Evolutionary conservation across 2,113 vertebrate genomes (phyloP).

Genomic region (Cynopterus brachyotis): DNA sequence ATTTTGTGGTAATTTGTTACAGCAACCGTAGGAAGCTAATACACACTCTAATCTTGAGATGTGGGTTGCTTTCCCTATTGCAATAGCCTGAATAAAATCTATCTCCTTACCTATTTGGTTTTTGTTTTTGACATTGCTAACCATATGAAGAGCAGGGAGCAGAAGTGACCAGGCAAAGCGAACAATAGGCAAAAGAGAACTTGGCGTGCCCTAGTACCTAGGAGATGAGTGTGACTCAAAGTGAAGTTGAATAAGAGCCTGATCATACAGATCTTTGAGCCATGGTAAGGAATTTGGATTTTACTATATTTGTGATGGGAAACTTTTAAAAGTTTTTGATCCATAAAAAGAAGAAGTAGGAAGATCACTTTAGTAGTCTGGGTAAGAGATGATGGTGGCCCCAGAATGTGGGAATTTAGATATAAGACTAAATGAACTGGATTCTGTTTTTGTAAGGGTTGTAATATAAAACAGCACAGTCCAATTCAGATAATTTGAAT

Average conservation of each 20-base stretch:
- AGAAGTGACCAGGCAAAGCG: not conserved
- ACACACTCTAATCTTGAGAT: not conserved
- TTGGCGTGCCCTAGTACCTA: not conserved
- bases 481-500: not conserved
- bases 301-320: not conserved
- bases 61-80: not conserved
- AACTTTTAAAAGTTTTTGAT: not conserved
- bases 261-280: not conserved
- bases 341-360: not conserved
- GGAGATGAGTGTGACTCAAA: not conserved
- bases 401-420: not conserved
- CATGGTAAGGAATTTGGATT: not conserved
- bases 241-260: not conserved
- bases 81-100: not conserved
- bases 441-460: not conserved
- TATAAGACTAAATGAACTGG: not conserved
- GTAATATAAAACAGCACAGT: not conserved
- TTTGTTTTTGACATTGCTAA: not conserved
- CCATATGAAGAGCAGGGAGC: not conserved
- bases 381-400: not conserved
- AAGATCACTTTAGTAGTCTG: not conserved
- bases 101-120: not conserved
- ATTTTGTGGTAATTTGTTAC: not conserved
- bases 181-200: not conserved
- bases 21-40: not conserved